Percentiles rank a stretch among this genome's conserved stretches.
Conservation (phyloP, 2,113 vertebrate species). For the Phylloscopus whistleri region DNA sequence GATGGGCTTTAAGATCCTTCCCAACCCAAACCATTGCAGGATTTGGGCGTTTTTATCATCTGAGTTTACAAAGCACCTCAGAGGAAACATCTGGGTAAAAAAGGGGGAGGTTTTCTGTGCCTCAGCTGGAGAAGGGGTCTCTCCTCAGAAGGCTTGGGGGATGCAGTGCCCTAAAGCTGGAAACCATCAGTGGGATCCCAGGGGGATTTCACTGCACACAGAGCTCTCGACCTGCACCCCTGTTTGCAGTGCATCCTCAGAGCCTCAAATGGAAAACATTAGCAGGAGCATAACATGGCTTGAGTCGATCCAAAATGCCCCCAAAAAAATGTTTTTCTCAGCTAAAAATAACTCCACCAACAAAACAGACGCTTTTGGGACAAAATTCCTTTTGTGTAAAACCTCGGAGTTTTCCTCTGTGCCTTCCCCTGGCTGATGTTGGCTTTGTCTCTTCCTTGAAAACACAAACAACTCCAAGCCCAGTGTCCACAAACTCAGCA, state of each 20-base stretch:
- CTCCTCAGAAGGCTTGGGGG: not conserved
- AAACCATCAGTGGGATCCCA: not conserved
- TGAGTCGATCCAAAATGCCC: constrained; percentile 34
- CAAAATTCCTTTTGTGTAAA: constrained; percentile 16
- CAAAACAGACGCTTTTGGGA: constrained; percentile 4
- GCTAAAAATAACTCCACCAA: constrained; percentile 35
- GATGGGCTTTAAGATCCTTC: not conserved
- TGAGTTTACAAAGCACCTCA: not conserved
- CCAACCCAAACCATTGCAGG: not conserved
- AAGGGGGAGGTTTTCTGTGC: not conserved
- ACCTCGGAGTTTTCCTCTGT: not conserved
- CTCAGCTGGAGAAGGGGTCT: not conserved
- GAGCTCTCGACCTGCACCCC: not conserved
- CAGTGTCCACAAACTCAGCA: not conserved
- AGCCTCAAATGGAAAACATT: constrained; percentile 40
- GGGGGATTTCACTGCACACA: not conserved
- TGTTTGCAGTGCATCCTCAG: constrained; percentile 11
- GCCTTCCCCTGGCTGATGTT: constrained; percentile 23
- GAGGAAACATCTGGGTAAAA: not conserved
- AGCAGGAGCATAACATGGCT: not conserved
- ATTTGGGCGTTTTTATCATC: not conserved
- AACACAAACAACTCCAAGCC: constrained; percentile 20
- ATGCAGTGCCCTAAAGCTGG: not conserved
- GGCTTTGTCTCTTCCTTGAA: constrained; percentile 15
- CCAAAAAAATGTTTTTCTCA: constrained; percentile 47